Evolutionary conservation across 2,113 vertebrate genomes (phyloP), one percentile per base, ranked within the genome.

Genomic region (Takifugu bimaculatus): DNA sequence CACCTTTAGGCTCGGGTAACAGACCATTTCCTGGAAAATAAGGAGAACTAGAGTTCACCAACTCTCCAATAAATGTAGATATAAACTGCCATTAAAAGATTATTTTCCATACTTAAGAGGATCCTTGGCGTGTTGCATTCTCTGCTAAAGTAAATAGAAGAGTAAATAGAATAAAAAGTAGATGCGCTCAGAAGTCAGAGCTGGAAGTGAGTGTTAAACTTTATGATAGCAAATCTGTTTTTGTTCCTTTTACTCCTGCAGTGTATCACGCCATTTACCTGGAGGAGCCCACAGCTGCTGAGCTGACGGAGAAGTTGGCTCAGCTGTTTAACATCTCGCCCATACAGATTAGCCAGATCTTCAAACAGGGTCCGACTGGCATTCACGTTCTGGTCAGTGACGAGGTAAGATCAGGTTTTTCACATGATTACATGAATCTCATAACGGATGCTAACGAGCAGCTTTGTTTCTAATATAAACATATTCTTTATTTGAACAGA

Each of bases 261-360:
- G 96, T 99, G n/a, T 98, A 99, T 87, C 96, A 98, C 4, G 96
- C 96, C 11, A 92, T 99, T 71, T 99, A 96, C 77, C 86, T 99
- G 80, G 97, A 98, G 84, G 95, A 98, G 27, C 85, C 98, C 75
- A 96, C 93, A 0, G 88, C 93, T 0, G 44, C 88, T 4, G 97
- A 99, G 60, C 89, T 98, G 73, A 93, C 93, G 0, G 94, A 98
- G 75, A 99, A 98, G 86, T 88, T 98, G 11, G 97, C 97, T 14
- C 94, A 95, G 87, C 94, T 99, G 26, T 99, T 98, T 90, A 98
- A 90, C 64, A 97, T 98, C 72, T 95, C 94, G 3, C 93, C 94
- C 27, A 84, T 90, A 20, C 96, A 98, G 80, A 98, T 99, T 83
- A 94, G 92, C 84, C 96, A 98, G 84, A 96, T 98, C 78, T 96